Percentiles rank a stretch among this genome's conserved stretches.
Evolutionary conservation across 2,888 invertebrate species (phyloP).

Genomic region (Girardia tigrina): DNA sequence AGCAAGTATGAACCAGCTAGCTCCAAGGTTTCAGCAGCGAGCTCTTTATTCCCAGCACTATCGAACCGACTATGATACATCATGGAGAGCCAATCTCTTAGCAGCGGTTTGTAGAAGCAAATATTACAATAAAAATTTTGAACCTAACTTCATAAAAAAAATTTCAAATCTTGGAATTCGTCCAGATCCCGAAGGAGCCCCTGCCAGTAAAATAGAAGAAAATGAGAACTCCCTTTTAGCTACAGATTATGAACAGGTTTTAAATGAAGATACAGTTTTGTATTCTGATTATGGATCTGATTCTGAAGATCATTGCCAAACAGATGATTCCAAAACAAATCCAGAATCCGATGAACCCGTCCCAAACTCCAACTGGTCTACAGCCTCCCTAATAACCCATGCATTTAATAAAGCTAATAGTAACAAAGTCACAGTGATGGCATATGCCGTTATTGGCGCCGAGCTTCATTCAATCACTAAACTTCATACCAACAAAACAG

Average conservation of each 20-base stretch:
- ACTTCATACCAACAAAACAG: not conserved
- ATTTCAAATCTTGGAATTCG: not conserved
- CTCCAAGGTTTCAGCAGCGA: not conserved
- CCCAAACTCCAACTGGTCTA: not conserved
- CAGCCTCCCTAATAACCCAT: not conserved
- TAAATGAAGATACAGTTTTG: not conserved
- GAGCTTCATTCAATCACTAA: not conserved
- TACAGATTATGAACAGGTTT: not conserved
- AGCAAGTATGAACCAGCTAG: not conserved
- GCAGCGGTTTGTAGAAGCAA: not conserved
- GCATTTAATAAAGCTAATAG: not conserved
- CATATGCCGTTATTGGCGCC: not conserved
- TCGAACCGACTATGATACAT: constrained; percentile 19
- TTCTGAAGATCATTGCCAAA: not conserved
- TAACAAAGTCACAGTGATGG: not conserved
- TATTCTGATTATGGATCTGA: not conserved
- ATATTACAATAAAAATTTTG: not conserved
- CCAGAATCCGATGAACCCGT: constrained; percentile 2
- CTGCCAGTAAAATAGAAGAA: not conserved
- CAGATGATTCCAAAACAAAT: not conserved
- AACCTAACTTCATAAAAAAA: not conserved
- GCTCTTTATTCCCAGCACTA: constrained; percentile 12
- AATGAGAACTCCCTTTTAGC: not conserved
- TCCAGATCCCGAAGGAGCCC: not conserved
- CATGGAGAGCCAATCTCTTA: not conserved